phyloP scores from a whole-genome alignment of 2,888 invertebrate species.

The Diadromus collaris region DNA sequence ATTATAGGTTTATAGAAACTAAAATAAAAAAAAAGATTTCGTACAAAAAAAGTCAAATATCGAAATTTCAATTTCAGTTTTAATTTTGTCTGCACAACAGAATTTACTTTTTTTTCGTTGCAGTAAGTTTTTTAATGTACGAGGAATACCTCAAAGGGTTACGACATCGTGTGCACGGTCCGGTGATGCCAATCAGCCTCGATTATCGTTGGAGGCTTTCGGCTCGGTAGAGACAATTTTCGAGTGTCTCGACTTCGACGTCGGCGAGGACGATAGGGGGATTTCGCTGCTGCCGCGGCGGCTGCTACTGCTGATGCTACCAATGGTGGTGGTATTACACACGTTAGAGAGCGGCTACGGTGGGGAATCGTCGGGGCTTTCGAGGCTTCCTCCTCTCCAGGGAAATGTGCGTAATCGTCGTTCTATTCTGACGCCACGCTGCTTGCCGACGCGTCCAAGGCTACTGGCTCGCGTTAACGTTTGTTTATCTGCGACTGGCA shows the following conservation, averaged over 20 bases:
- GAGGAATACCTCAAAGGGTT: not conserved
- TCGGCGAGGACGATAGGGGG: slow-evolving; percentile 29
- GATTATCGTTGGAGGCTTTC: not conserved
- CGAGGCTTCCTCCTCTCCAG: slow-evolving; percentile 67
- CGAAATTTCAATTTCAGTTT: slow-evolving; percentile 1
- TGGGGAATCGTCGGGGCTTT: slow-evolving; percentile 48
- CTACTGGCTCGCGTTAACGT: slow-evolving; percentile 32
- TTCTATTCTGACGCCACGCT: slow-evolving; percentile 71
- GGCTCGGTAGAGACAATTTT: slow-evolving; percentile 11
- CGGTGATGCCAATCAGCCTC: slow-evolving; percentile 5
- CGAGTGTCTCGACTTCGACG: slow-evolving; percentile 20
- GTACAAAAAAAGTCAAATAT: no score
- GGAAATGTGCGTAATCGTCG: slow-evolving; percentile 79
- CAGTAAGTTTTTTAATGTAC: not conserved
- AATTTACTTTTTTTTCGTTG: no score
- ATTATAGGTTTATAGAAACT: no score
- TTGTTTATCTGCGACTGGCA: slow-evolving; percentile 50
- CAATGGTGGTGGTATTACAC: slow-evolving; percentile 21
- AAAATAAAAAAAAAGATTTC: no score
- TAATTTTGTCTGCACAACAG: not conserved
- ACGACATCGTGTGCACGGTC: not conserved
- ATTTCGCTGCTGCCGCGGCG: not conserved
- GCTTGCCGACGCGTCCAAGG: slow-evolving; percentile 31
- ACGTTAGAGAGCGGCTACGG: slow-evolving; percentile 28
- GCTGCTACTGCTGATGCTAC: no score